Evolutionary conservation across 2,888 invertebrate genomes (phyloP).

Genomic region (Andrena trimmerana): DNA sequence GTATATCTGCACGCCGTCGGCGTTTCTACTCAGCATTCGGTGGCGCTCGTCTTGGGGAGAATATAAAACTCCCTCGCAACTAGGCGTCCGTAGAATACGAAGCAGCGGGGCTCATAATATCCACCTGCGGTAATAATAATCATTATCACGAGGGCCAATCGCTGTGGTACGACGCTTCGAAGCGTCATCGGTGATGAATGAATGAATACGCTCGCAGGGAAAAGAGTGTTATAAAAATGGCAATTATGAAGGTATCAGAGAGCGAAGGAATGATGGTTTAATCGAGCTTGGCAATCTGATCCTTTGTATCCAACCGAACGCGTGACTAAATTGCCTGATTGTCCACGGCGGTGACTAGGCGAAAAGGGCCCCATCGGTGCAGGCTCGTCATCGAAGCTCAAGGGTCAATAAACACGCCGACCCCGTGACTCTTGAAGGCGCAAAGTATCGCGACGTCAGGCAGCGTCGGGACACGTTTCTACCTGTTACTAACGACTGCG

Average conservation of each 20-base stretch:
- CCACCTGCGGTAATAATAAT: not conserved
- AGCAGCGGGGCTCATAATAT: not conserved
- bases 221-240: not conserved
- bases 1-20: constrained; percentile 1
- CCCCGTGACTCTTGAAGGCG: not conserved
- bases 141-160: not conserved
- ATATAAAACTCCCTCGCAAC: constrained; percentile 1
- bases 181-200: not conserved
- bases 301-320: not conserved
- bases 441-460: not conserved
- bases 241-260: not conserved
- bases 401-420: constrained; percentile 36
- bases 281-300: not conserved
- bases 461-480: not conserved
- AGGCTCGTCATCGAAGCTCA: constrained; percentile 21
- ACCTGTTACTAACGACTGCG: constrained; percentile 37
- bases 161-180: not conserved
- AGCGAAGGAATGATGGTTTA: not conserved
- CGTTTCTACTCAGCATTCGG: constrained; percentile 21
- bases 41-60: not conserved
- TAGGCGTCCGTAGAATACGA: not conserved
- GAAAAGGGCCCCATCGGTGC: not conserved
- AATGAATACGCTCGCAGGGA: not conserved
- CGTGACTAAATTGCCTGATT: constrained; percentile 4
- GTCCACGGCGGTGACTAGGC: constrained; percentile 27